A percentile compares a stretch with the other conserved stretches of the same genome.
phyloP scores from a whole-genome alignment of 2,888 invertebrate species.

The Antitype chi region DNA sequence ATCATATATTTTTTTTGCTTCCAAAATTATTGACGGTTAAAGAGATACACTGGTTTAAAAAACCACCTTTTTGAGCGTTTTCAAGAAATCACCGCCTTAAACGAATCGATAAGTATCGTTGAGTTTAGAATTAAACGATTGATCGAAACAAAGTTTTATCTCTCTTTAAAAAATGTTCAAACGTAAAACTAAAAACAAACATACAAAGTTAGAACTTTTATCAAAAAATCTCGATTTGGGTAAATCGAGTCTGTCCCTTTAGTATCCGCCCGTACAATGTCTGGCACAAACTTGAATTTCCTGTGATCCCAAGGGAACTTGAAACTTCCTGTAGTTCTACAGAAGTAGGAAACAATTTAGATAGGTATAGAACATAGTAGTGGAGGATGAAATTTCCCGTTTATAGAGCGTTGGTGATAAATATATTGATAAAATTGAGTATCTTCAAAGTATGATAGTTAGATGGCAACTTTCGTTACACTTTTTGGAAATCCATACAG shows the following conservation, averaged over 20 bases:
- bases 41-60: no score
- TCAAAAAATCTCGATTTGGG: conserved; percentile 1
- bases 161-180: conserved; percentile 14
- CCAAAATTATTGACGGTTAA: no score
- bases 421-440: background rate
- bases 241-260: background rate
- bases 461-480: background rate
- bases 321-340: conserved; percentile 5
- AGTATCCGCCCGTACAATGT: background rate
- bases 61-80: no score
- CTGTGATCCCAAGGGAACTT: background rate
- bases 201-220: background rate
- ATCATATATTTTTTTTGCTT: no score
- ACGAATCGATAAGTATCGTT: background rate
- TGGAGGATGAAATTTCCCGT: background rate
- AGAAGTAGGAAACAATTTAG: background rate
- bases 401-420: background rate
- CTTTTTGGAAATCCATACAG: background rate
- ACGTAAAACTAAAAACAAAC: background rate
- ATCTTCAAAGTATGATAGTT: background rate
- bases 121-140: background rate
- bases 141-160: background rate
- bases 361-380: background rate
- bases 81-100: no score
- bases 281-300: conserved; percentile 17